Evolutionary conservation across 2,888 invertebrate species (phyloP), one percentile per base, ranked within the genome.

Genomic region (Drosophila melanosoma): DNA sequence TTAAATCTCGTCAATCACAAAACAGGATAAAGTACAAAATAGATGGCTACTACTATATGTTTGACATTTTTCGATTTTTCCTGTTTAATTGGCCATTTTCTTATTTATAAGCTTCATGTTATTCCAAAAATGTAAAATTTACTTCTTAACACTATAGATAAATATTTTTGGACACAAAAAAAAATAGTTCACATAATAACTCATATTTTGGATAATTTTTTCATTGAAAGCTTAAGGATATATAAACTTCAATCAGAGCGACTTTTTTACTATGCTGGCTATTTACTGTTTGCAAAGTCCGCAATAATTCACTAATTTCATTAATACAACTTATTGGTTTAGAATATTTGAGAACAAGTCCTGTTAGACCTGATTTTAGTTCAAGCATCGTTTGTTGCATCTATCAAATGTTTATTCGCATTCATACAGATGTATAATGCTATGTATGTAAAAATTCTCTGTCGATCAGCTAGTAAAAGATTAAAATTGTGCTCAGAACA

Each of bases 381-480:
- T 20, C 42, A 20, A 20, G 20, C 20, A 42, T 20, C 42, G 11
- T 20, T 42, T 11, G 11, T 26, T 26, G 26, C 26, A 26, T 26
- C 1, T 26, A 26, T 26, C 26, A 5, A 29, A 29, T 29, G 29
- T 29, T 29, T 29, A 29, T 29, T 29, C 0, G 29, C 6, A 29
- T 29, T 6, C 29, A 3, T 17, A 17, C 3, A 15, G 12, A 20
- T 23, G 15, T 23, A 23, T 45, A 15, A 8, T 2, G 26, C 3
- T 32, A 5, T 49, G 17, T n/a, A 17, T 7, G 20, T 20, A 53
- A 53, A 35, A 15, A n/a, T 12, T 35, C n/a, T 36, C 20, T 54
- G 54, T 60, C 36, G 60, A 60, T 52, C 60, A 38, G 51, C 29
- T 52, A n/a, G n/a, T 15, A n/a, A 36, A 36, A 60, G 36, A 29